Conservation (phyloP, 2,113 vertebrate species). For the Aspiorhynchus laticeps region DNA sequence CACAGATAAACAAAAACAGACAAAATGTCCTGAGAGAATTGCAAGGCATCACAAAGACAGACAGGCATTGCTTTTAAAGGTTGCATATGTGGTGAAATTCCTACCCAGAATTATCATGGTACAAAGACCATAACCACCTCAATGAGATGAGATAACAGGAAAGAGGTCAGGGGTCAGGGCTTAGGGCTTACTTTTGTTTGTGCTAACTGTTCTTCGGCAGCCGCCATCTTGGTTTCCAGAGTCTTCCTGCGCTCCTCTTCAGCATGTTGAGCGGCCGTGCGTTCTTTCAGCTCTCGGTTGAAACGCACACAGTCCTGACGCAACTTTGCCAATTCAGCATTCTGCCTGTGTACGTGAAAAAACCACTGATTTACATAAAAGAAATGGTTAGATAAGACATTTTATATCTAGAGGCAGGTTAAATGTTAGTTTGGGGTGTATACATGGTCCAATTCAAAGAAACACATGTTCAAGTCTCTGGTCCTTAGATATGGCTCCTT, state of each 20-base stretch:
- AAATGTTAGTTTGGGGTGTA: not conserved
- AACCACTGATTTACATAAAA: not conserved
- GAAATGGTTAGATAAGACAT: not conserved
- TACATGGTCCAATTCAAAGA: not conserved
- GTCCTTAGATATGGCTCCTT: not conserved
- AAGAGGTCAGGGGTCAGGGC: not conserved
- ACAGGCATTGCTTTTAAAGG: not conserved
- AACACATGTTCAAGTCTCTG: not conserved
- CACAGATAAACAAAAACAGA: conserved; percentile 6
- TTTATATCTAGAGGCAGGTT: not conserved
- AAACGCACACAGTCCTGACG: conserved; percentile 82
- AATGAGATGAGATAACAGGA: not conserved
- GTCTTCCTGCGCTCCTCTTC: conserved; percentile 81
- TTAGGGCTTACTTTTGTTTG: conserved; percentile 74
- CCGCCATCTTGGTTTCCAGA: conserved; percentile 73
- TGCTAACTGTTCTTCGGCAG: conserved; percentile 75
- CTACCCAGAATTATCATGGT: not conserved
- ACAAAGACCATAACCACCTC: conserved; percentile 12
- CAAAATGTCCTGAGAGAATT: not conserved
- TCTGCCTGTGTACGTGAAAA: conserved; percentile 74
- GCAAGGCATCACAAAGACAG: not conserved
- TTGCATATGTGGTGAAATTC: not conserved
- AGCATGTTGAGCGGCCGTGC: conserved; percentile 73
- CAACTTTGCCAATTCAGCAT: conserved; percentile 84
- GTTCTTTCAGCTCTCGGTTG: conserved; percentile 81